Percentiles rank a stretch among this genome's conserved stretches.
Evolutionary conservation across 2,888 invertebrate species (phyloP).

Genomic region (Fragum whitleyi): DNA sequence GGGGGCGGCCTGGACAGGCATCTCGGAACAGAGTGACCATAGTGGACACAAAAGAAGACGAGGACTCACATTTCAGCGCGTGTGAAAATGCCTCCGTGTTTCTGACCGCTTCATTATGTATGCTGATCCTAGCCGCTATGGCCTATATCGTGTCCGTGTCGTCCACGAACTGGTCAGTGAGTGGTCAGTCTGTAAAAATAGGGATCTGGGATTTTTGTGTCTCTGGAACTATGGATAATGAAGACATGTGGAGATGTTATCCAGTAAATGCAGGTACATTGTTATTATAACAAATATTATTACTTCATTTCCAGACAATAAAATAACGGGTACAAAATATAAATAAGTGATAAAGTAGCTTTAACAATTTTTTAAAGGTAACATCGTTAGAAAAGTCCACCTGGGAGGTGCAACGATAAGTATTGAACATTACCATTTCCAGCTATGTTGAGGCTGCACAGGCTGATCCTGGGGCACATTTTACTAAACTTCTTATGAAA

Average conservation of each 20-base stretch:
- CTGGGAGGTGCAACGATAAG: no score
- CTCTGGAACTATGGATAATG: constrained; percentile 9
- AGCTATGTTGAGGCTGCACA: no score
- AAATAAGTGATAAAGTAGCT: no score
- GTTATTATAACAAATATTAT: no score
- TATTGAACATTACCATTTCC: no score
- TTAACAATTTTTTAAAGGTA: no score
- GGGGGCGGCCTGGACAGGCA: background rate
- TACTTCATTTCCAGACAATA: no score
- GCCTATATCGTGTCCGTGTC: constrained; percentile 64
- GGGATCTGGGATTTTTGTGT: constrained; percentile 72
- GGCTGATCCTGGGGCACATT: no score
- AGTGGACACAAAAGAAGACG: background rate
- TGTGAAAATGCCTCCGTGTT: constrained; percentile 59
- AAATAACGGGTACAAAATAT: no score
- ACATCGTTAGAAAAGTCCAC: no score
- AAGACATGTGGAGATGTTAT: constrained; percentile 54
- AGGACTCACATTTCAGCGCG: constrained; percentile 5
- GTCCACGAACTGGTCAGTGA: constrained; percentile 68
- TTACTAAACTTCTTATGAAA: no score
- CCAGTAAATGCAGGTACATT: constrained; percentile 69
- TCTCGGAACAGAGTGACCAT: constrained; percentile 9
- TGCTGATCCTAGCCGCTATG: constrained; percentile 63
- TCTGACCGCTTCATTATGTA: constrained; percentile 64
- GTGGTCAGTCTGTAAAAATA: constrained; percentile 65